A percentile compares a stretch with the other conserved stretches of the same genome.
These are phyloP conservation scores for Gymnosoma rotundatum DNA, from an alignment of 2,888 invertebrate genomes.

Conservation along the genomic window DNA sequence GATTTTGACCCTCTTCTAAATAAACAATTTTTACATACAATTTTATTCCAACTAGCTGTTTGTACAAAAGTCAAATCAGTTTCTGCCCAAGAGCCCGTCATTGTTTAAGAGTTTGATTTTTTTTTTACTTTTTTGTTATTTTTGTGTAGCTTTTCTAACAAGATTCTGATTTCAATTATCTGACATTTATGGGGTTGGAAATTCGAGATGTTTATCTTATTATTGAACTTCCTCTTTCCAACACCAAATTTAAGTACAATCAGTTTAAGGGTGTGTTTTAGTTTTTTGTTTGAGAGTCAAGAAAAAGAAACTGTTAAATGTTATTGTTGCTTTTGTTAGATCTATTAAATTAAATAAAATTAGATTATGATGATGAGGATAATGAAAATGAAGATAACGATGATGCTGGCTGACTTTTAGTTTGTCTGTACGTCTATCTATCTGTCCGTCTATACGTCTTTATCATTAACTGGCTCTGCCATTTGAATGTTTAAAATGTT, in stretches of 20 bases:
- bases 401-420: slow-evolving; percentile 43
- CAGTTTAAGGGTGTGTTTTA: background rate
- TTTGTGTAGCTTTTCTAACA: slow-evolving; percentile 47
- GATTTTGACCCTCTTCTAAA: slow-evolving; percentile 36
- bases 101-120: slow-evolving; percentile 38
- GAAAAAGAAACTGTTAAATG: slow-evolving; percentile 43
- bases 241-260: background rate
- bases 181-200: slow-evolving; percentile 63
- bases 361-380: slow-evolving; percentile 58
- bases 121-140: slow-evolving; percentile 3
- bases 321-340: slow-evolving; percentile 47
- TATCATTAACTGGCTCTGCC: slow-evolving; percentile 27
- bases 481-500: slow-evolving; percentile 37
- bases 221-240: slow-evolving; percentile 65
- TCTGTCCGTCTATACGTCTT: background rate
- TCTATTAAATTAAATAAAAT: slow-evolving; percentile 66
- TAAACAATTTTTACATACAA: slow-evolving; percentile 36
- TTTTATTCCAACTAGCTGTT: slow-evolving; percentile 37
- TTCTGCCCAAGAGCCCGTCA: slow-evolving; percentile 43
- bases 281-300: slow-evolving; percentile 2
- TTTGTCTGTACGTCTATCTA: background rate
- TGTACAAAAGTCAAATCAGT: slow-evolving; percentile 40
- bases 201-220: slow-evolving; percentile 67
- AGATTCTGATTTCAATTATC: slow-evolving; percentile 70
- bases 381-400: slow-evolving; percentile 38